Evolutionary conservation across 2,113 vertebrate species (phyloP), one percentile per base, ranked within the genome.

Genomic region (Chaetodon auriga): DNA sequence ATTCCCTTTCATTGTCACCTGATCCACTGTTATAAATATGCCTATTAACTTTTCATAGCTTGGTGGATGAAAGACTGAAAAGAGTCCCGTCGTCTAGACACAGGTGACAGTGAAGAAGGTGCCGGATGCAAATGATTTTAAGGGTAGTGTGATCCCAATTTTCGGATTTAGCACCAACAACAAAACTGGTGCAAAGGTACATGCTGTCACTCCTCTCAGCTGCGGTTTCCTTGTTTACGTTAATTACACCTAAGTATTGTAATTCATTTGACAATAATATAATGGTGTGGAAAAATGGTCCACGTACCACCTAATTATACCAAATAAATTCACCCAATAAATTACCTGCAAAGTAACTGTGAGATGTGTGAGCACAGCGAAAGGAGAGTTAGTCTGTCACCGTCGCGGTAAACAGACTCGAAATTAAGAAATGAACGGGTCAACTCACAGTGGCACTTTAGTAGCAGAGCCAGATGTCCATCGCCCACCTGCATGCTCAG

Each of bases 401-500:
- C 65, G 79, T 73, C 35, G 7, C 3, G 2, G 78, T 43, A 58
- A 83, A 83, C 62, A 80, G 43, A 64, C 70, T 72, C 0, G 2
- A 78, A 58, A 76, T 73, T 2, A 86, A 74, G 55, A 66, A 75
- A 57, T 43, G 51, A 84, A 7, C 3, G 25, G 86, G 70, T 80
- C 65, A 72, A n/a, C 57, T 75, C 35, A 25, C 82, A 48, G 54
- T 48, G 78, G 23, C 65, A 81, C 64, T 81, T 81, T 63, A 76
- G 76, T 25, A 68, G 80, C 43, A 5, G 65, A 58, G 61, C 90
- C 92, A 92, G 92, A 91, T 89, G 90, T 84, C 87, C 51, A 25
- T 78, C 21, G 54, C 61, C 88, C 89, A 91, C 86, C 88, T 89
- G 81, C 73, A 46, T 61, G 23, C 49, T 25, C 23, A 30, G 25